Evolutionary conservation across 2,113 vertebrate species (phyloP).

Genomic region (Bostrychus sinensis): DNA sequence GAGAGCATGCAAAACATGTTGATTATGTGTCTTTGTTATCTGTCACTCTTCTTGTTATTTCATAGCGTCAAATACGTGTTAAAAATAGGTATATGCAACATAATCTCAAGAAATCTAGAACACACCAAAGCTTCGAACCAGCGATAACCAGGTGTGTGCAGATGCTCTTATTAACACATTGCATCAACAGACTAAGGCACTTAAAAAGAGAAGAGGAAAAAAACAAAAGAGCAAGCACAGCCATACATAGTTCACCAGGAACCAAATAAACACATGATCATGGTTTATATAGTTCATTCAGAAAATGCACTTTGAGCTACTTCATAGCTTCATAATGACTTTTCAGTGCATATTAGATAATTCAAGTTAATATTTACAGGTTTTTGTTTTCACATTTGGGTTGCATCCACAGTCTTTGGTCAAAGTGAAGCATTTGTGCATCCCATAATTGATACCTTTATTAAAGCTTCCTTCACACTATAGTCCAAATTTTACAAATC

Average conservation of each 20-base stretch:
- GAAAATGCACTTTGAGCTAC: constrained; percentile 12
- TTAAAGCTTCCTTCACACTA: neutral
- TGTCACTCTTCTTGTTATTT: neutral
- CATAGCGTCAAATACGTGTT: constrained; percentile 1
- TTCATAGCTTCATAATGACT: constrained; percentile 19
- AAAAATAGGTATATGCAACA: neutral
- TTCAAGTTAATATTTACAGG: neutral
- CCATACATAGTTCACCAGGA: neutral
- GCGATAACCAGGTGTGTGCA: constrained; percentile 46
- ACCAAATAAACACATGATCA: neutral
- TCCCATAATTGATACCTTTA: neutral
- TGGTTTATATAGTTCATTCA: constrained; percentile 10
- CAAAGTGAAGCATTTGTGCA: constrained; percentile 11
- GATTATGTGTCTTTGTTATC: constrained; percentile 14
- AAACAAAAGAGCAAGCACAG: neutral
- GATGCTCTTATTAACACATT: neutral
- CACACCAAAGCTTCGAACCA: constrained; percentile 39
- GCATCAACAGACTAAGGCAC: constrained; percentile 9
- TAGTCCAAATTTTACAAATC: constrained; percentile 8
- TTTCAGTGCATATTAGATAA: constrained; percentile 62
- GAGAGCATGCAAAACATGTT: neutral
- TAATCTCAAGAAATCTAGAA: constrained; percentile 9
- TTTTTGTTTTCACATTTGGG: constrained; percentile 52
- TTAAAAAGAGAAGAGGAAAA: constrained; percentile 13
- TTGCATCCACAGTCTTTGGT: constrained; percentile 16